Base-by-base conservation (phyloP, 2,888 invertebrate species). In the Aquatica leii region DNA sequence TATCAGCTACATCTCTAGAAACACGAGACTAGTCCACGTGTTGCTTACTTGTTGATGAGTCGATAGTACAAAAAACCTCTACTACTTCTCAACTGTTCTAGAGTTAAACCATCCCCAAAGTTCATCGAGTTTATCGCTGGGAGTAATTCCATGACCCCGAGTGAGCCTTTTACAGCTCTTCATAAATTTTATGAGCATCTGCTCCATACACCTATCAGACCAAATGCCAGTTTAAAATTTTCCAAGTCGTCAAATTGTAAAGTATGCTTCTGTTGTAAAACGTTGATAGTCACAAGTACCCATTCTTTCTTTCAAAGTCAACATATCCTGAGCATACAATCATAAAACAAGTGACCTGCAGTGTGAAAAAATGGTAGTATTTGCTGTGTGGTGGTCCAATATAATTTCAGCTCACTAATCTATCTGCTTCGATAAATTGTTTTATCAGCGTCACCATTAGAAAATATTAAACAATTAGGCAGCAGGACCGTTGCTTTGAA, bases 271-370 rank as follows among this genome's bases (percentile, higher is more conserved):
- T 34, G 17, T 59, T 49, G 68, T 68, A 51, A 74, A 73, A 31
- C 59, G 9, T 49, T 67, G 17, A 48, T 63, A 71, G 37, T 73
- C 73, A 8, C 24, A 18, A 24, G 62, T 18, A 2, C 55, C 12
- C 69, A 72, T 75, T 62, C 58, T 67, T 50, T 57, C 52, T 4
- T 52, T 63, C 34, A 78, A 68, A 21, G 58, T 21, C 5, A 31
- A 35, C 77, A 79, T 80, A 66, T 80, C 77, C 72, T 81, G 80
- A 5, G 79, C 56, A 70, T 78, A 78, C n/a, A 79, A 46, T 18
- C 75, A 68, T 80, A 77, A 1, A 67, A 51, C 46, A 77, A 76
- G 70, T 81, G 76, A 12, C 79, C 79, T 57, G 37, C 62, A 9
- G 65, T 50, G 49, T 65, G 61, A 40, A 65, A 62, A 50, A 40